Evolutionary conservation across 2,888 invertebrate genomes (phyloP).

Genomic region (Gonocerus acuteangulatus): DNA sequence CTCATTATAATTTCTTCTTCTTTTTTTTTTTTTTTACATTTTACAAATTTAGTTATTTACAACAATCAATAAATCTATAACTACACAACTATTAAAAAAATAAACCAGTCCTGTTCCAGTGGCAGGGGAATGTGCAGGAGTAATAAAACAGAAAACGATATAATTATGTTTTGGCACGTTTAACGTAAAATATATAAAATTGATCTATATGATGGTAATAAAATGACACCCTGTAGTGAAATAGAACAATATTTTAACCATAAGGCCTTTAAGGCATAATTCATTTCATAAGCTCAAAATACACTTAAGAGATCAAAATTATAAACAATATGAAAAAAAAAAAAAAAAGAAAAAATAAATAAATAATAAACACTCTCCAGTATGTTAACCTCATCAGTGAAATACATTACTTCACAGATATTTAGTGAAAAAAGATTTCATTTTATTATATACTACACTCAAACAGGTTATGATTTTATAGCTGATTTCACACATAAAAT

Average conservation of each 20-base stretch:
- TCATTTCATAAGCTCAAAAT: constrained; percentile 8
- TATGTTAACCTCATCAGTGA: no score
- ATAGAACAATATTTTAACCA: background rate
- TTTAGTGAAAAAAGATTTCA: no score
- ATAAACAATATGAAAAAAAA: no score
- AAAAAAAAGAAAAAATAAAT: no score
- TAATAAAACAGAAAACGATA: no score
- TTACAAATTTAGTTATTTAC: constrained; percentile 18
- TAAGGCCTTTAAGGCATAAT: background rate
- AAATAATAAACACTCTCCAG: no score
- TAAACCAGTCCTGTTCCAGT: constrained; percentile 18
- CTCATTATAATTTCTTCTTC: no score
- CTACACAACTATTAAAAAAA: constrained; percentile 17
- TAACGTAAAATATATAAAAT: background rate
- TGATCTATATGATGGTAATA: no score
- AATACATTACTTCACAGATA: no score
- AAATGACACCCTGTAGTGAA: constrained; percentile 2
- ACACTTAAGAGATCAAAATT: background rate
- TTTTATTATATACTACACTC: no score
- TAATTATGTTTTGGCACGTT: constrained; percentile 18
- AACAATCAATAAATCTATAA: constrained; percentile 24
- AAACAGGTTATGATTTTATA: no score
- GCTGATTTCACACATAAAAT: no score
- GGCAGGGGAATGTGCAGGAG: constrained; percentile 16
- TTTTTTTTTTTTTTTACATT: constrained; percentile 4